Evolutionary conservation across 2,797 vertebrate species (phyloP).

Genomic region (Sebastes oblongus): DNA sequence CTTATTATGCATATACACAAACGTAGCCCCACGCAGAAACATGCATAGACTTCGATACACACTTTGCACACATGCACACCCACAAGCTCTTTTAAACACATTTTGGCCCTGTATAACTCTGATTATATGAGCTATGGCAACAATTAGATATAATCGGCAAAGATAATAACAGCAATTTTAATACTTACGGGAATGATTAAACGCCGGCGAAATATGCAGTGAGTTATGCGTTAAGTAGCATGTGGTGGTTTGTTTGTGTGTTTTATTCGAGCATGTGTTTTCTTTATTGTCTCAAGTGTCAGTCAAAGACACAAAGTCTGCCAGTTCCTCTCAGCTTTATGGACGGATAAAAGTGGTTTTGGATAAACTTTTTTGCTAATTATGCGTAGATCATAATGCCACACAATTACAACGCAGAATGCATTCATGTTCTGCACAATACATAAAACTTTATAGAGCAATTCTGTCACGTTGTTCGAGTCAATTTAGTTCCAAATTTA

Average conservation of each 20-base stretch:
- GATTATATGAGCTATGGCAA: slow-evolving; percentile 67
- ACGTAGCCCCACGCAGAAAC: not conserved
- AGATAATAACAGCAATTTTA: slow-evolving; percentile 67
- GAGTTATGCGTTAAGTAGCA: slow-evolving; percentile 57
- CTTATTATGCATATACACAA: not conserved
- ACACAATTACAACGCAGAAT: not conserved
- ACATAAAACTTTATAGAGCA: slow-evolving; percentile 23
- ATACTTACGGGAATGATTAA: slow-evolving; percentile 68
- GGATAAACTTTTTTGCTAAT: slow-evolving; percentile 29
- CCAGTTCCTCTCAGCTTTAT: slow-evolving; percentile 27
- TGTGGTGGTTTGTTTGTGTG: slow-evolving; percentile 57
- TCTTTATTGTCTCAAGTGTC: slow-evolving; percentile 48
- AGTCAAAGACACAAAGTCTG: slow-evolving; percentile 27
- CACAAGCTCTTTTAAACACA: slow-evolving; percentile 11
- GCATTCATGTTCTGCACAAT: not conserved
- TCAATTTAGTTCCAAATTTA: slow-evolving; percentile 12
- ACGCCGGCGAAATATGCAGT: slow-evolving; percentile 57
- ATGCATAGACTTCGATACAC: not conserved
- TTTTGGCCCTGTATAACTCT: slow-evolving; percentile 30
- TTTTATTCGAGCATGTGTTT: slow-evolving; percentile 57
- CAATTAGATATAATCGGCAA: slow-evolving; percentile 69
- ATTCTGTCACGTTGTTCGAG: slow-evolving; percentile 9
- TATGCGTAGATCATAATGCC: slow-evolving; percentile 6
- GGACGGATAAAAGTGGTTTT: slow-evolving; percentile 28
- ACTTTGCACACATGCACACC: slow-evolving; percentile 1